phyloP scores from a whole-genome alignment of 2,113 vertebrate genomes.

The Crotalus viridis region DNA sequence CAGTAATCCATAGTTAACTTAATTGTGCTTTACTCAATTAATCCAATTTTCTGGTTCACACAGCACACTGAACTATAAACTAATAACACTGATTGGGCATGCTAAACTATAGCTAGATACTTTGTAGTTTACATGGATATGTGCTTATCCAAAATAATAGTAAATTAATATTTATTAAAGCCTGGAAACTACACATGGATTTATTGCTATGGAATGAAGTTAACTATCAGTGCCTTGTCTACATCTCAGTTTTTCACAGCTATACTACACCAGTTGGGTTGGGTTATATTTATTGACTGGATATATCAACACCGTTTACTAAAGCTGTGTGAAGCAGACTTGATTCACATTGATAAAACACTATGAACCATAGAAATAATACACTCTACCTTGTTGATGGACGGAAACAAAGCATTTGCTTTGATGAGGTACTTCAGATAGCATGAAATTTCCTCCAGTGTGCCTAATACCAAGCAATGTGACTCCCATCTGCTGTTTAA shows the following conservation, averaged over 20 bases:
- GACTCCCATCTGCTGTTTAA: not conserved
- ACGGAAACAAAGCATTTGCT: not conserved
- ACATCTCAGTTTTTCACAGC: not conserved
- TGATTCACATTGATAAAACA: not conserved
- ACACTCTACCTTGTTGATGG: not conserved
- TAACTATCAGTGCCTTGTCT: not conserved
- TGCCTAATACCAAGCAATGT: not conserved
- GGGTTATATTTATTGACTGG: not conserved
- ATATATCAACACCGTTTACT: not conserved
- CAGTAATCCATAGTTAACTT: not conserved
- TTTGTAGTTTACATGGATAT: not conserved
- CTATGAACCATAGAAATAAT: not conserved
- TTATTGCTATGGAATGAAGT: not conserved
- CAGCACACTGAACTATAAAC: not conserved
- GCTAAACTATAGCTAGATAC: not conserved
- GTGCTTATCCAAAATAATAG: not conserved
- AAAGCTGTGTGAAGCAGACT: not conserved
- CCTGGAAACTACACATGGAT: not conserved
- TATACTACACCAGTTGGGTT: not conserved
- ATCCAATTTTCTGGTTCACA: not conserved
- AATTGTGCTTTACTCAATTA: not conserved
- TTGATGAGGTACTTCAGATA: not conserved
- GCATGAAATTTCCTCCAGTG: not conserved
- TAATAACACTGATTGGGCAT: not conserved
- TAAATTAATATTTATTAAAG: not conserved